Evolutionary conservation across 2,888 invertebrate species (phyloP).

Genomic region (Hipparchia semele): DNA sequence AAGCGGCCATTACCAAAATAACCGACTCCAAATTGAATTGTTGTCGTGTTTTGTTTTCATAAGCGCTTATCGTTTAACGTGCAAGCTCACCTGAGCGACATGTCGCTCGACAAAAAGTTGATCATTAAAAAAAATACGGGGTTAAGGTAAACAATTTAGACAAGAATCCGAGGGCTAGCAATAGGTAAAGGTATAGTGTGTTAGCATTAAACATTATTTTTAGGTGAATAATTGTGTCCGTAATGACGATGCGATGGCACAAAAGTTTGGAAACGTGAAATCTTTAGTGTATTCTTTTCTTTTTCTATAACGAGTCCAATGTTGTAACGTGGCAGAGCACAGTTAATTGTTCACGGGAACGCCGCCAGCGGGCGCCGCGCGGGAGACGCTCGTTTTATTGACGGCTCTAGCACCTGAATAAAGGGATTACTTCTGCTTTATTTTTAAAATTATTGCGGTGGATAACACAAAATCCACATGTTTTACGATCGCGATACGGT

Average conservation of each 20-base stretch:
- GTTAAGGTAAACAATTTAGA: too few species aligned
- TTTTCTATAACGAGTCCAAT: neutral
- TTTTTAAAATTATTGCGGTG: neutral
- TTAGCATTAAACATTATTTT: too few species aligned
- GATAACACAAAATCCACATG: neutral
- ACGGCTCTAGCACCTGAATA: slow-evolving; percentile 21
- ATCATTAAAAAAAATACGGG: too few species aligned
- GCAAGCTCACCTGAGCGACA: slow-evolving; percentile 55
- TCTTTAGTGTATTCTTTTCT: neutral
- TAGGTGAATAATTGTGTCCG: too few species aligned
- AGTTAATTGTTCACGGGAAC: slow-evolving; percentile 8
- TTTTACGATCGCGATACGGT: neutral
- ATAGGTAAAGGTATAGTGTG: too few species aligned
- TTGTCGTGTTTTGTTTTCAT: slow-evolving; percentile 63
- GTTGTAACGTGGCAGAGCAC: slow-evolving; percentile 8
- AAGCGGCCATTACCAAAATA: slow-evolving; percentile 64
- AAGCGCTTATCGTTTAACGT: slow-evolving; percentile 36
- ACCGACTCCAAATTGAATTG: slow-evolving; percentile 67
- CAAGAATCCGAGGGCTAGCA: too few species aligned
- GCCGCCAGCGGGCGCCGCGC: neutral
- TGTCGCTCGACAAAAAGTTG: neutral
- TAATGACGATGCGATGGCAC: neutral
- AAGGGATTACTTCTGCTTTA: slow-evolving; percentile 6
- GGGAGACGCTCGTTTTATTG: slow-evolving; percentile 8
- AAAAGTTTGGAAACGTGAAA: neutral